Evolutionary conservation across 2,113 vertebrate genomes (phyloP).

Genomic region (Ascaphus truei): DNA sequence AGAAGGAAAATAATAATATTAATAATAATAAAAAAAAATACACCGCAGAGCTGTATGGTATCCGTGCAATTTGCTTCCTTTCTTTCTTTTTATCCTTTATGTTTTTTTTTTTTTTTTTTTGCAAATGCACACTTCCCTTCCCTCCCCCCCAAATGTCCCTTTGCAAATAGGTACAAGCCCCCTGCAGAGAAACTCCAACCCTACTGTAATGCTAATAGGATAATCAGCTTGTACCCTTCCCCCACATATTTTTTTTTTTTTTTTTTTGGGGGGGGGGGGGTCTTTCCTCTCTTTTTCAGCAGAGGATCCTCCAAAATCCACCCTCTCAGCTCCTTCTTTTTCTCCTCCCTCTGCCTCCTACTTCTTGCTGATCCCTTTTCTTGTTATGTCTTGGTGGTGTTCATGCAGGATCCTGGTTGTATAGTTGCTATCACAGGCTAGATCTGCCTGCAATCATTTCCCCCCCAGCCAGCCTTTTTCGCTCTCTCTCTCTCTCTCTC

Average conservation of each 20-base stretch:
- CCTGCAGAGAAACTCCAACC: constrained; percentile 21
- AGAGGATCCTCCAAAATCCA: neutral
- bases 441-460: constrained; percentile 1
- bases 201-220: constrained; percentile 36
- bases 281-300: constrained; percentile 1
- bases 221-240: constrained; percentile 46
- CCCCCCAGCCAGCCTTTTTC: neutral
- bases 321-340: too few relatives aligned
- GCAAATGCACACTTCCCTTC: too few relatives aligned
- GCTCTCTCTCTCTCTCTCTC: neutral
- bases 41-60: neutral
- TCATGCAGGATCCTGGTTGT: too few relatives aligned
- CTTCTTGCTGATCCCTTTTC: neutral
- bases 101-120: too few relatives aligned
- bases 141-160: constrained; percentile 11
- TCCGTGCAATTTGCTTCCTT: neutral
- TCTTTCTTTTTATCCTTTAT: neutral
- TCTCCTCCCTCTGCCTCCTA: neutral
- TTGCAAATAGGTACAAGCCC: neutral
- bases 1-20: too few relatives aligned
- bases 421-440: neutral
- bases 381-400: neutral
- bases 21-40: too few relatives aligned
- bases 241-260: constrained; percentile 50
- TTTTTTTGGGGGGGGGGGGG: too few relatives aligned